Conservation (phyloP, 2,797 vertebrate species). For the Sebastes oblongus region DNA sequence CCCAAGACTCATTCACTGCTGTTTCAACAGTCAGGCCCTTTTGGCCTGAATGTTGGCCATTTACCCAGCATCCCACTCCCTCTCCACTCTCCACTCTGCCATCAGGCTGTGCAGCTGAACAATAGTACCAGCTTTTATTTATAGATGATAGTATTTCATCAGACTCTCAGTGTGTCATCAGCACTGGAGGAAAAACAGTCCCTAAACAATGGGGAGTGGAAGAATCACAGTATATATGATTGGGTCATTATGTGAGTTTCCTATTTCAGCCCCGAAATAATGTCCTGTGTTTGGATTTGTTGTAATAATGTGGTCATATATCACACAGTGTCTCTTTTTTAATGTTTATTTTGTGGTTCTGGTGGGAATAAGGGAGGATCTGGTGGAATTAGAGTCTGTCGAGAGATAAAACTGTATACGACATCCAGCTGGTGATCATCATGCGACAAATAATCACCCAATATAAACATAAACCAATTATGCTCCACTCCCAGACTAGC, state of each 20-base stretch:
- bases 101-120: conserved; percentile 30
- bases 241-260: background rate
- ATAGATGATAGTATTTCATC: conserved; percentile 53
- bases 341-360: conserved; percentile 32
- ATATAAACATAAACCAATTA: conserved; percentile 39
- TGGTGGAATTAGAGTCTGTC: conserved; percentile 1
- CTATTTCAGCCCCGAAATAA: background rate
- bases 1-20: conserved; percentile 22
- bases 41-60: background rate
- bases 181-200: background rate
- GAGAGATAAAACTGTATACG: conserved; percentile 10
- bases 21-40: conserved; percentile 24
- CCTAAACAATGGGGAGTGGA: background rate
- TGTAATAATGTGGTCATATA: conserved; percentile 1
- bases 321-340: background rate
- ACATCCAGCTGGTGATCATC: conserved; percentile 39
- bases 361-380: conserved; percentile 24
- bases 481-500: background rate
- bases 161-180: conserved; percentile 31
- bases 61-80: conserved; percentile 3
- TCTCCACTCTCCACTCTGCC: conserved; percentile 16
- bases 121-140: conserved; percentile 46
- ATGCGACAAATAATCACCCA: conserved; percentile 27
- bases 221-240: background rate
- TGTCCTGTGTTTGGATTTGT: conserved; percentile 20